Conservation (phyloP, 64 coral and sea anemone species). For the Pocillopora damicornis region DNA sequence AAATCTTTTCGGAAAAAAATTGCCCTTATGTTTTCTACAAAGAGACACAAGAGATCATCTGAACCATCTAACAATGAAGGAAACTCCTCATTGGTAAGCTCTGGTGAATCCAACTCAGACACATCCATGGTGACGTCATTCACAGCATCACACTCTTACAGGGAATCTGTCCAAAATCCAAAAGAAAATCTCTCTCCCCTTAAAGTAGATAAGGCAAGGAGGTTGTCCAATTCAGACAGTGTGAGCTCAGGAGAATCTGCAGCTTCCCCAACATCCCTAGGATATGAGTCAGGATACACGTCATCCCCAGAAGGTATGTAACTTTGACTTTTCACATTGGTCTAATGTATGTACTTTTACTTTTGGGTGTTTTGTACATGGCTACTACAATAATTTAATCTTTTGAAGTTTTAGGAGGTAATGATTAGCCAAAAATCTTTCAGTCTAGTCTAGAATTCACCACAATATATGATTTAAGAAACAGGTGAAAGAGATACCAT, state of each 20-base stretch:
- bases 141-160: not conserved
- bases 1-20: slow-evolving; percentile 27
- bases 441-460: too few species aligned
- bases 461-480: too few species aligned
- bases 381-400: too few species aligned
- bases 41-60: not conserved
- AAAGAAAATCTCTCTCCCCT: slow-evolving; percentile 15
- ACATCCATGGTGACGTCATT: not conserved
- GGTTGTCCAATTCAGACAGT: slow-evolving; percentile 4
- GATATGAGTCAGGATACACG: slow-evolving; percentile 29
- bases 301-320: slow-evolving; percentile 1
- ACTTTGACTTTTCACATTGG: not conserved
- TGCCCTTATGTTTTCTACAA: not conserved
- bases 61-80: not conserved
- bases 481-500: too few species aligned
- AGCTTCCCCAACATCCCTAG: slow-evolving; percentile 8
- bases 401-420: too few species aligned
- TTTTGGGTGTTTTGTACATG: too few species aligned
- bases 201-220: not conserved
- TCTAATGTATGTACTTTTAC: not conserved
- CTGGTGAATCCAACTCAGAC: not conserved
- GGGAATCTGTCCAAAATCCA: not conserved
- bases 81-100: not conserved
- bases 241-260: slow-evolving; percentile 22
- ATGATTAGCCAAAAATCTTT: too few species aligned